These are phyloP conservation scores for Drosophila mimica DNA, from an alignment of 2,888 invertebrate genomes.

Conservation along the genomic window DNA sequence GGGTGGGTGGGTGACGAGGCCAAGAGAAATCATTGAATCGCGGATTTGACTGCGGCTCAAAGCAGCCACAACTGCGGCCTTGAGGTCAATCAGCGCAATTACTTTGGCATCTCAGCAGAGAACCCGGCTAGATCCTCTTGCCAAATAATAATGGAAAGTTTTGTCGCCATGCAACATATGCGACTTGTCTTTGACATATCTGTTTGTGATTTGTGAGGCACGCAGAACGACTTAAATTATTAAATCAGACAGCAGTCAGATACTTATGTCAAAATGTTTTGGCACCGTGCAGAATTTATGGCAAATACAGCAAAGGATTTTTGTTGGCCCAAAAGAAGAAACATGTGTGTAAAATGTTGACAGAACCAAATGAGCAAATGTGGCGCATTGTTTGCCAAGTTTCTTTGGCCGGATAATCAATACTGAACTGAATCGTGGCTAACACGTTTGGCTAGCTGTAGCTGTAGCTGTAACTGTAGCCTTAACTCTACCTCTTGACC, in stretches of 20 bases:
- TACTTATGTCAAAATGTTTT: conserved; percentile 66
- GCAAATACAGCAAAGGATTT: conserved; percentile 47
- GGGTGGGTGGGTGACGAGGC: conserved; percentile 3
- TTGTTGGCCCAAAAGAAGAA: conserved; percentile 25
- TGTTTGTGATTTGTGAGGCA: conserved; percentile 30
- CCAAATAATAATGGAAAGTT: neutral
- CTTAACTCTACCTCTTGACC: conserved; percentile 17
- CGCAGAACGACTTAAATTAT: conserved; percentile 62
- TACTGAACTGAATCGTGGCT: conserved; percentile 66
- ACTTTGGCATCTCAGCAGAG: conserved; percentile 37
- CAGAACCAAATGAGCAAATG: conserved; percentile 72
- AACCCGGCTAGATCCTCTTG: neutral
- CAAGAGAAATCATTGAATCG: conserved; percentile 53
- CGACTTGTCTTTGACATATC: conserved; percentile 29
- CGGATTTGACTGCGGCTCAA: conserved; percentile 59
- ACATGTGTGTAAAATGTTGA: conserved; percentile 69
- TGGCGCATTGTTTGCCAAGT: conserved; percentile 58
- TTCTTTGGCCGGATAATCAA: conserved; percentile 63
- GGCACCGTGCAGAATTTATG: conserved; percentile 66
- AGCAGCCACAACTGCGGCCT: conserved; percentile 53
- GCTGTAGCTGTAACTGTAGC: neutral
- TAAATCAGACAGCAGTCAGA: conserved; percentile 34
- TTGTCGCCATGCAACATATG: neutral
- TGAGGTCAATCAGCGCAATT: conserved; percentile 71
- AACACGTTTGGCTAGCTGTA: conserved; percentile 58